phyloP scores from a whole-genome alignment of 2,888 invertebrate genomes.

The Polylopha cassiicola region DNA sequence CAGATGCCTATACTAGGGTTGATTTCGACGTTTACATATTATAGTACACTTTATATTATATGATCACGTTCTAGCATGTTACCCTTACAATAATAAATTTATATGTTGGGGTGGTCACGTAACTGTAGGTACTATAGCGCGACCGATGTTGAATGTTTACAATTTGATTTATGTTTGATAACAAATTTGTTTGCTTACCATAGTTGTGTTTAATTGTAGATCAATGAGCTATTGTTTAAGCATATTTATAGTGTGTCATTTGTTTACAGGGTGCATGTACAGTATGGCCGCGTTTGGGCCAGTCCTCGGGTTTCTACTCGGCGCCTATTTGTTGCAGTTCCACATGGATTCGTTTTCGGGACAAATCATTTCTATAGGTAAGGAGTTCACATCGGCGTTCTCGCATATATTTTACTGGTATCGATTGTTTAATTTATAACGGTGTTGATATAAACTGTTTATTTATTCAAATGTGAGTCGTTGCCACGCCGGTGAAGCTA shows the following conservation, averaged over 20 bases:
- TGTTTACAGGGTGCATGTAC: conserved; percentile 90
- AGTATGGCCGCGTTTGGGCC: conserved; percentile 98
- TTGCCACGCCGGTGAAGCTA: conserved; percentile 1
- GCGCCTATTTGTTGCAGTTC: conserved; percentile 92
- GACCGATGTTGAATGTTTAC: no score
- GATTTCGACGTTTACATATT: no score
- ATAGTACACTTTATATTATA: no score
- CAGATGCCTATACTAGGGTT: no score
- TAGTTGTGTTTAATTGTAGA: no score
- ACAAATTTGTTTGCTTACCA: no score
- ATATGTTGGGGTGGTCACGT: no score
- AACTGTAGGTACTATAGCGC: no score
- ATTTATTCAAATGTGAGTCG: conserved; percentile 8
- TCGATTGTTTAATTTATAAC: background rate
- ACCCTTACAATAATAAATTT: no score
- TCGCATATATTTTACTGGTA: conserved; percentile 18
- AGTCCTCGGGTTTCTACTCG: conserved; percentile 94
- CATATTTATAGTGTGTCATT: conserved; percentile 10
- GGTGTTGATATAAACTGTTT: background rate
- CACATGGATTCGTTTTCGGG: conserved; percentile 93
- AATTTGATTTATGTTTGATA: no score
- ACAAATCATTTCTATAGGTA: conserved; percentile 84
- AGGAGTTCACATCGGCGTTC: conserved; percentile 31
- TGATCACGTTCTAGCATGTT: no score
- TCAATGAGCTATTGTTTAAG: no score